Evolutionary conservation across 2,797 vertebrate genomes (phyloP).

Genomic region (Percopsis omiscomaycus): DNA sequence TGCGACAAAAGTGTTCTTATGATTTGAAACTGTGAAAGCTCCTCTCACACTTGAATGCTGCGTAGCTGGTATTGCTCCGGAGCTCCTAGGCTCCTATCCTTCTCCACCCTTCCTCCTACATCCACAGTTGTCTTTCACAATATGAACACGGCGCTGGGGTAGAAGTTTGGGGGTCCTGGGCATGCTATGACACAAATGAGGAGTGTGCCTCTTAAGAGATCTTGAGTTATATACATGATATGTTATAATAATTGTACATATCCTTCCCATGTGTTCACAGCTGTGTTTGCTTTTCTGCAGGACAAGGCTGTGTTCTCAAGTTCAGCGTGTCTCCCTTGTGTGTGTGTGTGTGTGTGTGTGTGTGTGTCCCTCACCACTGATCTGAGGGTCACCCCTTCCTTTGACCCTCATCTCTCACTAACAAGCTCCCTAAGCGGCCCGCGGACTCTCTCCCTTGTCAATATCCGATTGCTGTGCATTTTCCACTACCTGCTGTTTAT

Average conservation of each 20-base stretch:
- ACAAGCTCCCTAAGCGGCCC: slow-evolving; percentile 1
- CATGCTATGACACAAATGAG: no score
- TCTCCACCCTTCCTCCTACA: no score
- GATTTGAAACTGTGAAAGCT: no score
- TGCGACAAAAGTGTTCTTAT: no score
- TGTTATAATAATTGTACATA: not conserved
- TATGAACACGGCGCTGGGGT: no score
- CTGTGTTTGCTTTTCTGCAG: slow-evolving; percentile 59
- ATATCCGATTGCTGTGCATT: slow-evolving; percentile 13
- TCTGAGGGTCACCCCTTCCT: slow-evolving; percentile 18
- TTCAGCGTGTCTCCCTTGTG: slow-evolving; percentile 29
- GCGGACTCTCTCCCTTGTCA: not conserved
- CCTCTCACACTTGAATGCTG: no score
- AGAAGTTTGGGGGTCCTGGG: no score
- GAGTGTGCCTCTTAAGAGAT: no score
- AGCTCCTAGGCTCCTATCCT: no score
- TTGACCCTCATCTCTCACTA: slow-evolving; percentile 15
- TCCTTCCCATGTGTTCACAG: slow-evolving; percentile 15
- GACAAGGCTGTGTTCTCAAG: slow-evolving; percentile 3
- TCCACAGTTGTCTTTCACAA: no score
- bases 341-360: slow-evolving; percentile 11
- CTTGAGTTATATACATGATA: not conserved
- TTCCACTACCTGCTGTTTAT: slow-evolving; percentile 2
- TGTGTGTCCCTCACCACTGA: slow-evolving; percentile 11
- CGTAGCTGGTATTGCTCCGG: no score